These are phyloP conservation scores for Tetramorium simillimum DNA, from an alignment of 1,140 invertebrate genomes.

Conservation along the genomic window DNA sequence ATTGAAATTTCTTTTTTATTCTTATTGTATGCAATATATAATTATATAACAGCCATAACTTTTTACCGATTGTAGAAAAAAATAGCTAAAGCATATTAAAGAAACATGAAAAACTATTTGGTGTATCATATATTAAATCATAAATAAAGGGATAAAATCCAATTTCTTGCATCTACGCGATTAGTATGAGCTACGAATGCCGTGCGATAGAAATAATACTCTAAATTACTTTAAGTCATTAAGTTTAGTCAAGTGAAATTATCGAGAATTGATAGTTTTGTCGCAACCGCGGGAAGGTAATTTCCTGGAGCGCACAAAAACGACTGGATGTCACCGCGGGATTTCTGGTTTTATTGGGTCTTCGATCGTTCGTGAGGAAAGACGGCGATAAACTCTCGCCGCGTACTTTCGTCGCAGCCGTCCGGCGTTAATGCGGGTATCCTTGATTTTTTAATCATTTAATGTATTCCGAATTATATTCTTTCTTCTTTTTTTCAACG, in stretches of 20 bases:
- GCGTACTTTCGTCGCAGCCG: conserved; percentile 29
- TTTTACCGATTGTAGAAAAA: neutral
- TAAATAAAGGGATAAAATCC: neutral
- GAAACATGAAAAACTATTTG: neutral
- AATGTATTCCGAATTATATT: conserved; percentile 29
- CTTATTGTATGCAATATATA: neutral
- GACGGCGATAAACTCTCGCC: conserved; percentile 60
- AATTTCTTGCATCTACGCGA: neutral
- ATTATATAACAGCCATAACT: neutral
- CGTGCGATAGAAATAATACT: conserved; percentile 21
- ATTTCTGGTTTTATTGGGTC: conserved; percentile 61
- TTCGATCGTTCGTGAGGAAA: conserved; percentile 51
- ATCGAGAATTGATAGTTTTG: conserved; percentile 59
- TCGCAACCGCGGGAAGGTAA: conserved; percentile 40
- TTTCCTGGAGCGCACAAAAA: conserved; percentile 58
- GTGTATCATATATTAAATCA: neutral
- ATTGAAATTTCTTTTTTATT: neutral
- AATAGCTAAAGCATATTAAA: neutral
- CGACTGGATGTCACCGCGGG: conserved; percentile 14
- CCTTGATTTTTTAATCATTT: conserved; percentile 63
- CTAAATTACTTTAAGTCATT: conserved; percentile 53
- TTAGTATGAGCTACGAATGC: neutral
- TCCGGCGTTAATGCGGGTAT: conserved; percentile 47
- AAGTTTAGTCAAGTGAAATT: conserved; percentile 60
- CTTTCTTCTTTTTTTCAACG: conserved; percentile 5